Evolutionary conservation across 2,113 vertebrate species (phyloP).

Genomic region (Rhinoderma darwinii): DNA sequence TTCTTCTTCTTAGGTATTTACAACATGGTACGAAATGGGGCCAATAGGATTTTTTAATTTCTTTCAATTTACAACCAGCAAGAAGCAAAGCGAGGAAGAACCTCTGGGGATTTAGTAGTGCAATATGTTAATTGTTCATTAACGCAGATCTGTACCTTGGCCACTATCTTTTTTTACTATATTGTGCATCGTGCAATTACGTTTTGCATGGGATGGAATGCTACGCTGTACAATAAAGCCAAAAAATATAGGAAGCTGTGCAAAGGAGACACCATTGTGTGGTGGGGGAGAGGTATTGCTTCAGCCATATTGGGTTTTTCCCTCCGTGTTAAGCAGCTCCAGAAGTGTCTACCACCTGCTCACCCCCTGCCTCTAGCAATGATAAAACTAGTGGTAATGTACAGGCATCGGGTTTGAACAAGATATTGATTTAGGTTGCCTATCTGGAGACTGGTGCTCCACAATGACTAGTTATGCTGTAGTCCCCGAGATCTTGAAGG

Average conservation of each 20-base stretch:
- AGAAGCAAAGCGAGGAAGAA: background rate
- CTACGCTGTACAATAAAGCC: background rate
- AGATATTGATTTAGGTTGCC: too few species aligned
- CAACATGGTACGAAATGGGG: background rate
- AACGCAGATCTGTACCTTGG: background rate
- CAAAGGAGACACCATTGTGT: too few species aligned
- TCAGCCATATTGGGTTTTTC: too few species aligned
- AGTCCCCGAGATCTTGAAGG: too few species aligned
- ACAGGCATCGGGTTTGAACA: too few species aligned
- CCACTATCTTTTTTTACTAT: background rate
- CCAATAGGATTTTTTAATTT: constrained; percentile 11
- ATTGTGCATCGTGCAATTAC: background rate
- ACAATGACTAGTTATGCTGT: too few species aligned
- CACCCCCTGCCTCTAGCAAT: too few species aligned
- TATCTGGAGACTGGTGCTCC: too few species aligned
- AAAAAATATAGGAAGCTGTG: background rate
- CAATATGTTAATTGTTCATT: constrained; percentile 1
- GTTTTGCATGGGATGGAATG: background rate
- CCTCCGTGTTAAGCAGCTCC: too few species aligned
- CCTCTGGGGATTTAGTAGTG: background rate
- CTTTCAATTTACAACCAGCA: background rate
- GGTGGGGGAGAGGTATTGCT: too few species aligned
- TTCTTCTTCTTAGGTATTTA: background rate
- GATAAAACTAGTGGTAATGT: too few species aligned
- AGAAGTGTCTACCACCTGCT: too few species aligned